These are phyloP conservation scores for Halictus rubicundus DNA, from an alignment of 1,140 invertebrate species.

Conservation along the genomic window DNA sequence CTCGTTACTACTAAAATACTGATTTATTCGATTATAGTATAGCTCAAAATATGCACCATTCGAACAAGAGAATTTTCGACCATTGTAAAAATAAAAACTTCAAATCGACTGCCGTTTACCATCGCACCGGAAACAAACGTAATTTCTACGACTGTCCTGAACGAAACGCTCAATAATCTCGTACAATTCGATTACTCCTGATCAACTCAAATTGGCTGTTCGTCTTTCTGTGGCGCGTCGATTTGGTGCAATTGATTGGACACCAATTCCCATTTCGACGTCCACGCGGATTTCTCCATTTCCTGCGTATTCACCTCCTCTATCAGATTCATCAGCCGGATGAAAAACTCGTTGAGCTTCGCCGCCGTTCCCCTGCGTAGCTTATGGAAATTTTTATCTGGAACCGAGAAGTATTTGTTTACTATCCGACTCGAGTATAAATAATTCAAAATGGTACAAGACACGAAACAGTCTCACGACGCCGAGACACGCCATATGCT, in stretches of 20 bases:
- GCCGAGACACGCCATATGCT: not conserved
- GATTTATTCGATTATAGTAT: constrained; percentile 29
- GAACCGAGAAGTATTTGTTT: constrained; percentile 9
- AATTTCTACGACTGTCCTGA: constrained; percentile 15
- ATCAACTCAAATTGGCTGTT: not conserved
- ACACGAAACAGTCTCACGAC: not conserved
- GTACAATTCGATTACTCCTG: not conserved
- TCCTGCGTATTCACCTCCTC: constrained; percentile 75
- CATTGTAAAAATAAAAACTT: constrained; percentile 52
- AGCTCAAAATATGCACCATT: not conserved
- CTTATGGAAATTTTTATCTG: constrained; percentile 79
- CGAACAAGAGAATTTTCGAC: not conserved
- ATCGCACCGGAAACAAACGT: not conserved
- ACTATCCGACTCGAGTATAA: not conserved
- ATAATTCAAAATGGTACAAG: not conserved
- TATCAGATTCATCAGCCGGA: constrained; percentile 72
- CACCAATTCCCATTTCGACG: constrained; percentile 68
- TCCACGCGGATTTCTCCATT: constrained; percentile 64
- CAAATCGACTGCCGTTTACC: not conserved
- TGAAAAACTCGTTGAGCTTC: constrained; percentile 79
- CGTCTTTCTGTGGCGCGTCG: constrained; percentile 12
- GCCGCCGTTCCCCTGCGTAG: constrained; percentile 80
- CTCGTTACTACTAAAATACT: constrained; percentile 49
- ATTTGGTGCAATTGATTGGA: constrained; percentile 39
- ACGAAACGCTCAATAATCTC: not conserved